Evolutionary conservation across 1,140 invertebrate species (phyloP).

Genomic region (Ectropis grisescens): DNA sequence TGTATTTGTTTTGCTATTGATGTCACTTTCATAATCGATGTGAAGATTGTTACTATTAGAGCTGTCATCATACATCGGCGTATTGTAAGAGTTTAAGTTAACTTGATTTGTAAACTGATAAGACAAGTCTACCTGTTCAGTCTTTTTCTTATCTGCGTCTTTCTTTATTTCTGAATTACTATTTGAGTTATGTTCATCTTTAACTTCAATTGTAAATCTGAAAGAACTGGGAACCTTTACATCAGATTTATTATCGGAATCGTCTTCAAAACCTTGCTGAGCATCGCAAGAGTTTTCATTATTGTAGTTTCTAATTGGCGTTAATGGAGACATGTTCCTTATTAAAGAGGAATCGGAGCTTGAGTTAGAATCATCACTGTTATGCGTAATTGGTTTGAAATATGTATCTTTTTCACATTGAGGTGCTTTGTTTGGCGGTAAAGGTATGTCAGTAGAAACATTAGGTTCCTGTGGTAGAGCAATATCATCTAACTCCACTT

Average conservation of each 20-base stretch:
- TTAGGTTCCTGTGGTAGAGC: conserved; percentile 30
- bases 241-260: conserved; percentile 39
- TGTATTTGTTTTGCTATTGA: conserved; percentile 51
- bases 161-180: conserved; percentile 18
- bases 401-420: conserved; percentile 31
- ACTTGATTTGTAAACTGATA: conserved; percentile 53
- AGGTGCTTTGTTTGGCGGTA: conserved; percentile 32
- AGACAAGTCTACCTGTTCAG: conserved; percentile 27
- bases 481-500: no score
- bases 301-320: conserved; percentile 57
- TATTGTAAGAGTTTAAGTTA: conserved; percentile 47
- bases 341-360: conserved; percentile 50
- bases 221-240: conserved; percentile 48
- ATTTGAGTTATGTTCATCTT: conserved; percentile 8
- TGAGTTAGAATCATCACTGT: conserved; percentile 51
- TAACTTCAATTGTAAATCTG: conserved; percentile 45
- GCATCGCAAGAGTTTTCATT: conserved; percentile 63
- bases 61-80: conserved; percentile 52
- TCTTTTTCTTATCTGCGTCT: conserved; percentile 41
- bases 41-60: conserved; percentile 55
- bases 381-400: conserved; percentile 36
- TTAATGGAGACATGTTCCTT: conserved; percentile 61
- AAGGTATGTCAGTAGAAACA: conserved; percentile 37
- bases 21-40: conserved; percentile 59
- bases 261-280: conserved; percentile 58